Conservation (phyloP, 2,888 invertebrate species). For the Aporophyla nigra region DNA sequence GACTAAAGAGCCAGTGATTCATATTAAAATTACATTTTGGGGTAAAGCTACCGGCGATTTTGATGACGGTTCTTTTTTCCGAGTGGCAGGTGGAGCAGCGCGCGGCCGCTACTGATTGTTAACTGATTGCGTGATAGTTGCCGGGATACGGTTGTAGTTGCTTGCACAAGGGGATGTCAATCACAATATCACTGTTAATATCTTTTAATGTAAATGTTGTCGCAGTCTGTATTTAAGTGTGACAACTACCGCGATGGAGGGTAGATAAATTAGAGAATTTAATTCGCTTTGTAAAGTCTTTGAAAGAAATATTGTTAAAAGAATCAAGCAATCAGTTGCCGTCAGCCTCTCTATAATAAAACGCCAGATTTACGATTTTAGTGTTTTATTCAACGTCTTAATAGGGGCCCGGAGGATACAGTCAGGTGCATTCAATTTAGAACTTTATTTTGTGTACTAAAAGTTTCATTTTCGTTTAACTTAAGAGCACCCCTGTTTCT, state of each 20-base stretch:
- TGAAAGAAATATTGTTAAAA: conserved; percentile 17
- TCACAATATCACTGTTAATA: not conserved
- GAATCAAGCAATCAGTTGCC: conserved; percentile 49
- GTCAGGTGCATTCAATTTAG: conserved; percentile 43
- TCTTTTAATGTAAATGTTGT: conserved; percentile 13
- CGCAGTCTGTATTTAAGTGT: not conserved
- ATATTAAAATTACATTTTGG: conserved; percentile 67
- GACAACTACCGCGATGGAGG: not conserved
- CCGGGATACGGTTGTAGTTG: not conserved
- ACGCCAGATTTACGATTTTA: conserved; percentile 64
- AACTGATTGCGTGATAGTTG: conserved; percentile 36
- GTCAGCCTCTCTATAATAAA: conserved; percentile 50
- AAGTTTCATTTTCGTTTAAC: conserved; percentile 64
- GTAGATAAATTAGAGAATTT: conserved; percentile 12
- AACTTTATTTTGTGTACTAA: conserved; percentile 40
- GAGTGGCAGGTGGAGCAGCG: conserved; percentile 10
- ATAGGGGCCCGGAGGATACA: conserved; percentile 37
- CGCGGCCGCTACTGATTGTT: conserved; percentile 23
- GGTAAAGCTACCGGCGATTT: conserved; percentile 34
- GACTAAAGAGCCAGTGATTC: conserved; percentile 65
- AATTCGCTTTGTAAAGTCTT: not conserved
- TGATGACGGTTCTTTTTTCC: conserved; percentile 31
- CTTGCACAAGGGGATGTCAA: conserved; percentile 14
- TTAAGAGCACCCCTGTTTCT: conserved; percentile 53
- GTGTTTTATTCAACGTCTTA: conserved; percentile 63